Evolutionary conservation across 2,113 vertebrate species (phyloP), one percentile per base, ranked within the genome.

Genomic region (Colistium nudipinnis): DNA sequence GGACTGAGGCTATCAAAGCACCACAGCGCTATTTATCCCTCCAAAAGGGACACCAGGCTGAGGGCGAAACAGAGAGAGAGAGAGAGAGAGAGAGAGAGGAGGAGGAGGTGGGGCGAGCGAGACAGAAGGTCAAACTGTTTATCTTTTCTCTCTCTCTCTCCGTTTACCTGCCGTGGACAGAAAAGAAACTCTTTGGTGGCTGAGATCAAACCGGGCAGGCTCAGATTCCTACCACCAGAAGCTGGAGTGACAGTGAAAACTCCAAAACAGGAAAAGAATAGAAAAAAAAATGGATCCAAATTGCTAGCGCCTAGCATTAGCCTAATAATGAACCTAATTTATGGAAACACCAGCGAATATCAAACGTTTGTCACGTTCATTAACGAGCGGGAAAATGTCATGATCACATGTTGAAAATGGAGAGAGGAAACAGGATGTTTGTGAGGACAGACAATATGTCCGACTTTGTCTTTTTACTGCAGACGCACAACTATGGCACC

Each of bases 1-100:
- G 93, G 92, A 93, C 92, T 92, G 90, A 75, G 91, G 91, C 93
- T 93, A 94, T 94, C 92, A 94, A 93, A 93, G 92, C 82, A 70
- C 87, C 82, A 87, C 89, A 77, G 86, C 79, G 90, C 91, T 94
- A 93, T 94, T 94, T 93, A 93, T 94, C 93, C 91, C 83, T 86
- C 89, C 82, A 86, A 93, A 92, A 92, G 91, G 89, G 90, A 89
- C 89, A 88, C 88, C 89, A 85, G 88, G 91, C 91, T 89, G 88
- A 92, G 90, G 91, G 92, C 88, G 62, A 88, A 84, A 85, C 66
- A 81, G 81, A 83, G 83, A 83, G 83, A 81, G 87, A 87, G 87
- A 85, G 68, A 81, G 81, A 83, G 83, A 83, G 83, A 81, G 87
- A 87, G 87, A 90, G 86, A 76, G 88, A 84, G 79, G 78, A 81